phyloP scores from a whole-genome alignment of 2,113 vertebrate genomes.

The Lophochroa leadbeateri region DNA sequence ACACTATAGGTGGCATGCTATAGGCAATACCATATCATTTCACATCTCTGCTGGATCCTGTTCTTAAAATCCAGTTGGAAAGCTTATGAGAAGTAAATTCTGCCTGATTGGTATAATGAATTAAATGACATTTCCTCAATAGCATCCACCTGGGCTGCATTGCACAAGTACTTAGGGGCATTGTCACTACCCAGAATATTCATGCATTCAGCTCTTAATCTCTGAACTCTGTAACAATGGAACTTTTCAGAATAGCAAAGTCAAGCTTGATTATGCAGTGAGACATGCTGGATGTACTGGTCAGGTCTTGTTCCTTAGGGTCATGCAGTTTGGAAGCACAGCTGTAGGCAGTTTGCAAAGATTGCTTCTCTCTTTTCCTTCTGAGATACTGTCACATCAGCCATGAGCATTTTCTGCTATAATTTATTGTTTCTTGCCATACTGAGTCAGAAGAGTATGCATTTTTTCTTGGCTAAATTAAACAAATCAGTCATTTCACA shows the following conservation, averaged over 20 bases:
- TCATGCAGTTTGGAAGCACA: neutral
- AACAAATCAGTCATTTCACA: constrained; percentile 51
- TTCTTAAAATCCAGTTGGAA: neutral
- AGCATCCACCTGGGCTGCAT: constrained; percentile 9
- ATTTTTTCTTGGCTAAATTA: constrained; percentile 29
- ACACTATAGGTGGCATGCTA: neutral
- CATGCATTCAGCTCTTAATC: constrained; percentile 16
- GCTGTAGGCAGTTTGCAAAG: constrained; percentile 18
- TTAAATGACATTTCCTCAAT: neutral
- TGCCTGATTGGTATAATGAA: neutral
- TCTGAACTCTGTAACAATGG: constrained; percentile 35
- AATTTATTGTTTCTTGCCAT: constrained; percentile 44
- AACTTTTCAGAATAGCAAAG: constrained; percentile 36
- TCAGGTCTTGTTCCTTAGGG: constrained; percentile 51
- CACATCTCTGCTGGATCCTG: neutral
- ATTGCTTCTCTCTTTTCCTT: neutral
- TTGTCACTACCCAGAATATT: neutral
- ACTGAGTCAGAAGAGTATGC: constrained; percentile 1
- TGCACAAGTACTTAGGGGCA: neutral
- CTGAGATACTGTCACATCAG: constrained; percentile 32
- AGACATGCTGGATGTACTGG: constrained; percentile 19
- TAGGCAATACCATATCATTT: neutral
- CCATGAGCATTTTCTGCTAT: neutral
- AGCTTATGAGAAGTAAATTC: neutral
- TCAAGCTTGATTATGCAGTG: constrained; percentile 2